Evolutionary conservation across 1,140 invertebrate species (phyloP).

Genomic region (Cardiocondyla obscurior): DNA sequence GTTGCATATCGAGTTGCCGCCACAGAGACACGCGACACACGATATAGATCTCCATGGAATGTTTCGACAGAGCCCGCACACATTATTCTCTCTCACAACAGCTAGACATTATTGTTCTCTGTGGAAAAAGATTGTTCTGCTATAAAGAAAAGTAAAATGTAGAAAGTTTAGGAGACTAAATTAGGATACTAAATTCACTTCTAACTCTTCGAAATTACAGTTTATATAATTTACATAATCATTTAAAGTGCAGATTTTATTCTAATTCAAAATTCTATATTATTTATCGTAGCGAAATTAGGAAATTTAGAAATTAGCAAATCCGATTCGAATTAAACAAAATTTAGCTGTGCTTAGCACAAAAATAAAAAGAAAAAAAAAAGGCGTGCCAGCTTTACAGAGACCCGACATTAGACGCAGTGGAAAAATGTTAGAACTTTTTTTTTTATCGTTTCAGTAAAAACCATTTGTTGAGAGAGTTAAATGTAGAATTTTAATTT

Average conservation of each 20-base stretch:
- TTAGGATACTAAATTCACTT: background rate
- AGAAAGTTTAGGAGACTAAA: background rate
- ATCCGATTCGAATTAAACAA: too few species aligned
- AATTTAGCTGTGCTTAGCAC: too few species aligned
- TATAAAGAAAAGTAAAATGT: background rate
- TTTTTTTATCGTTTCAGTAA: too few species aligned
- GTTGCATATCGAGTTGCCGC: conserved; percentile 46
- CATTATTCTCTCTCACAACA: conserved; percentile 19
- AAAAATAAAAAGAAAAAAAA: too few species aligned
- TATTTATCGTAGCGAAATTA: background rate
- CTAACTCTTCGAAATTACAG: background rate
- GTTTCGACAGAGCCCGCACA: conserved; percentile 3
- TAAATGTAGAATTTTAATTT: too few species aligned
- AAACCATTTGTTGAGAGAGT: too few species aligned
- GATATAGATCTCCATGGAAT: conserved; percentile 33
- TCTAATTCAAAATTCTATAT: background rate
- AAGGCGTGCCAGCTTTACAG: too few species aligned
- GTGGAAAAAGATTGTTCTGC: background rate
- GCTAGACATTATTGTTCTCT: conserved; percentile 20
- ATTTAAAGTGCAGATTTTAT: background rate
- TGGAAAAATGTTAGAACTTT: too few species aligned
- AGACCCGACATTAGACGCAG: too few species aligned
- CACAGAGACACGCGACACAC: conserved; percentile 5
- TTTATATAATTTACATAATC: too few species aligned
- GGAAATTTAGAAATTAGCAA: too few species aligned